Percentiles rank a stretch among this genome's conserved stretches.
These are phyloP conservation scores for Amphiprion percula DNA, from an alignment of 2,113 vertebrate genomes.

Conservation along the genomic window DNA sequence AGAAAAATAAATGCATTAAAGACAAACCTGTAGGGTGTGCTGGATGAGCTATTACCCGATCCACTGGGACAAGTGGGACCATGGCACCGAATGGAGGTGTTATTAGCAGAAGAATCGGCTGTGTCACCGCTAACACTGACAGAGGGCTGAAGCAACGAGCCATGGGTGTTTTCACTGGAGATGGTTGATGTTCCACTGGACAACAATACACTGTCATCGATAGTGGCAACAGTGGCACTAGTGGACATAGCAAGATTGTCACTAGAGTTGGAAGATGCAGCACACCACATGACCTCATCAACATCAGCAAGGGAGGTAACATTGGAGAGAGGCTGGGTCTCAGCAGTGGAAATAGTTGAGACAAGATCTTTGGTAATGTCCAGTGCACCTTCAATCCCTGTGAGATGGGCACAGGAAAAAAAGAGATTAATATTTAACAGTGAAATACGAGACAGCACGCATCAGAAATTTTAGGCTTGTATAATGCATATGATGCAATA, in stretches of 20 bases:
- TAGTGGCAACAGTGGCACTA: not conserved
- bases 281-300: constrained; percentile 15
- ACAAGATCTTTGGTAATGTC: constrained; percentile 1
- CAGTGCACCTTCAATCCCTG: not conserved
- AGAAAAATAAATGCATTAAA: not conserved
- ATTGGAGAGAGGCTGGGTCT: constrained; percentile 18
- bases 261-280: not conserved
- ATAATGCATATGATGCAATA: not conserved
- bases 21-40: constrained; percentile 6
- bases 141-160: not conserved
- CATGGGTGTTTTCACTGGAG: not conserved
- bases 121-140: not conserved
- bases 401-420: not conserved
- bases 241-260: constrained; percentile 24
- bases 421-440: not conserved
- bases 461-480: not conserved
- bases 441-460: not conserved
- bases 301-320: not conserved
- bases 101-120: not conserved
- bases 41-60: constrained; percentile 5
- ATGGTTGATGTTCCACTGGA: not conserved
- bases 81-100: not conserved
- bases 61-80: not conserved
- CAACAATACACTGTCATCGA: constrained; percentile 1
- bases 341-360: constrained; percentile 3